phyloP scores from a whole-genome alignment of 2,797 vertebrate species.

The Clarias fuscus region DNA sequence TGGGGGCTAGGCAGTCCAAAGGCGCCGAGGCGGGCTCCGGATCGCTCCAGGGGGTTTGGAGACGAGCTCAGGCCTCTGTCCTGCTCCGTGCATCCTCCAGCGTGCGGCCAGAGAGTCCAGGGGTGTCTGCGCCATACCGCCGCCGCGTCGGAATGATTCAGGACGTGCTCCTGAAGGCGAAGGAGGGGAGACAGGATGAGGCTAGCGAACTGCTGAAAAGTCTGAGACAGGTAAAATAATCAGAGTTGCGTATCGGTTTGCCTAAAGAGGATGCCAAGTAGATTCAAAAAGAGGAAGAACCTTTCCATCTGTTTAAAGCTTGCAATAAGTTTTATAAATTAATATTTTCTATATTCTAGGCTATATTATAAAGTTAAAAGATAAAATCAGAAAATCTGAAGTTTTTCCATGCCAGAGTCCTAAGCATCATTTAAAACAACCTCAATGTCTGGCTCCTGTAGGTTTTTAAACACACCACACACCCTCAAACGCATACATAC shows the following conservation, averaged over 20 bases:
- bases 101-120: slow-evolving; percentile 71
- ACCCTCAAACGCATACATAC: background rate
- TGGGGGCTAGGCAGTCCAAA: slow-evolving; percentile 80
- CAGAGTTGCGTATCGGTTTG: background rate
- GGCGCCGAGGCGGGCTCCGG: slow-evolving; percentile 64
- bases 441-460: background rate
- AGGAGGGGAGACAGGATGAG: slow-evolving; percentile 77
- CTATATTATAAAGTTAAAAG: background rate
- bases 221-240: slow-evolving; percentile 78
- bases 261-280: background rate
- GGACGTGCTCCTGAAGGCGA: slow-evolving; percentile 77
- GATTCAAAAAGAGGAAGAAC: background rate
- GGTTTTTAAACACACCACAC: background rate
- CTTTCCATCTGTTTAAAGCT: background rate
- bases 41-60: slow-evolving; percentile 62
- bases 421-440: background rate
- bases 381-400: too few relatives aligned
- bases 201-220: slow-evolving; percentile 76
- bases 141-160: slow-evolving; percentile 79
- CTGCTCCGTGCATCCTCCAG: slow-evolving; percentile 73
- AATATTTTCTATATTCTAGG: background rate
- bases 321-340: background rate
- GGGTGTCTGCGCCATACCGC: slow-evolving; percentile 73
- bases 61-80: slow-evolving; percentile 66
- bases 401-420: background rate